Evolutionary conservation across 2,888 invertebrate genomes (phyloP).

Genomic region (Drosophila glabriapex): DNA sequence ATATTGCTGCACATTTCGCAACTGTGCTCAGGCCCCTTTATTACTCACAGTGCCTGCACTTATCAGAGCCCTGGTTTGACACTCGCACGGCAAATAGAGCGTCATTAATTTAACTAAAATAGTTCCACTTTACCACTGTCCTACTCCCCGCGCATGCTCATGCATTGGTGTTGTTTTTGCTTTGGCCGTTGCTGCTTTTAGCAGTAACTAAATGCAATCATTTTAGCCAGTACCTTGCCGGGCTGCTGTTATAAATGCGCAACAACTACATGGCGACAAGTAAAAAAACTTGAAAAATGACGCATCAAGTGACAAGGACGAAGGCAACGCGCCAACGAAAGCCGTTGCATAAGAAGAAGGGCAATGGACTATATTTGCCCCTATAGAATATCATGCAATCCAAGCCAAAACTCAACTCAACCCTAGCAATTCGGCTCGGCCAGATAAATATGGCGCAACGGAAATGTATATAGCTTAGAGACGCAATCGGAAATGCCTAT

Average conservation of each 20-base stretch:
- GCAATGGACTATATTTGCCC: slow-evolving; percentile 2
- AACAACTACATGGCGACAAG: slow-evolving; percentile 68
- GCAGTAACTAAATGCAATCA: slow-evolving; percentile 69
- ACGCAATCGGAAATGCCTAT: slow-evolving; percentile 60
- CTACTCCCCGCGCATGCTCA: slow-evolving; percentile 6
- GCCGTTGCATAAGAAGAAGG: slow-evolving; percentile 36
- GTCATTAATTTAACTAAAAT: slow-evolving; percentile 78
- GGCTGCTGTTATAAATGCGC: slow-evolving; percentile 68
- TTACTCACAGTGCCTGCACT: slow-evolving; percentile 62
- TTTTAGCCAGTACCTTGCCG: slow-evolving; percentile 57
- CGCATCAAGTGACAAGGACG: slow-evolving; percentile 61
- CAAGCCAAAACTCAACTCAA: slow-evolving; percentile 8
- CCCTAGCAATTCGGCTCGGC: slow-evolving; percentile 12
- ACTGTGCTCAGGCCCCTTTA: slow-evolving; percentile 31
- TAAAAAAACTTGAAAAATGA: slow-evolving; percentile 68
- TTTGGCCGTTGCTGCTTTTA: slow-evolving; percentile 10
- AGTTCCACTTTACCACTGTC: slow-evolving; percentile 48
- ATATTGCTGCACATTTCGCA: slow-evolving; percentile 28
- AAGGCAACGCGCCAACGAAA: slow-evolving; percentile 33
- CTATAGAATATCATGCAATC: slow-evolving; percentile 3
- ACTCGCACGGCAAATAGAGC: slow-evolving; percentile 71
- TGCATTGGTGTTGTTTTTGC: slow-evolving; percentile 27
- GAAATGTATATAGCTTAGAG: slow-evolving; percentile 67
- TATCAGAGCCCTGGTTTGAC: slow-evolving; percentile 56
- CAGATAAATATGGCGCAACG: slow-evolving; percentile 56